A percentile compares a stretch with the other conserved stretches of the same genome.
Conservation (phyloP, 1,140 invertebrate species). For the Drosophila suzukii region DNA sequence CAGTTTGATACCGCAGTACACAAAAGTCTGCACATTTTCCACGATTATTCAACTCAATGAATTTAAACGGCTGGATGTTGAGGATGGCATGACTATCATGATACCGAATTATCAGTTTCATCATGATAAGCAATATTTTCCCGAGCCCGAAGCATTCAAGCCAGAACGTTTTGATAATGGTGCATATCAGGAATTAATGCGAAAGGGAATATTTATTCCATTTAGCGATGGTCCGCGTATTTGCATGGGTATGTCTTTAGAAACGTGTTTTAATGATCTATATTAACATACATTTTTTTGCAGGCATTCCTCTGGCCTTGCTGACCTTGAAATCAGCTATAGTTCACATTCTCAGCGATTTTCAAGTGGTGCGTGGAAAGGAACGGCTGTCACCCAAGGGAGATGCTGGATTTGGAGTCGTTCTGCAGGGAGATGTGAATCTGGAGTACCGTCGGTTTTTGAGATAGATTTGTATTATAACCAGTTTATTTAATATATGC, state of each 20-base stretch:
- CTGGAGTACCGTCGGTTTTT: constrained; percentile 52
- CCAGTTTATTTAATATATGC: too few relatives aligned
- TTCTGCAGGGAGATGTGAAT: constrained; percentile 60
- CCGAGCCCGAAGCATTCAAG: constrained; percentile 89
- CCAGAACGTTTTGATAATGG: constrained; percentile 87
- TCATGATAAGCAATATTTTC: constrained; percentile 88
- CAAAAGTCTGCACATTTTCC: constrained; percentile 66
- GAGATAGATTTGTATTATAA: constrained; percentile 20
- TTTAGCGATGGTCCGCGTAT: constrained; percentile 80
- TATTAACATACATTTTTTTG: background rate
- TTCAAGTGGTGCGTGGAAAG: constrained; percentile 47
- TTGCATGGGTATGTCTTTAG: constrained; percentile 63
- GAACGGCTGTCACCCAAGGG: constrained; percentile 27
- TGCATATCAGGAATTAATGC: constrained; percentile 51
- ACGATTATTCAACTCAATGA: constrained; percentile 54
- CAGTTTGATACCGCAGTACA: constrained; percentile 72
- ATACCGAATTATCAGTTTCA: constrained; percentile 87
- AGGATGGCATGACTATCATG: constrained; percentile 85
- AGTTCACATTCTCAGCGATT: constrained; percentile 57
- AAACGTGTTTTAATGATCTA: background rate
- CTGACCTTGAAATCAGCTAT: constrained; percentile 63
- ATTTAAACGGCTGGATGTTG: constrained; percentile 36
- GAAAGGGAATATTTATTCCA: constrained; percentile 62
- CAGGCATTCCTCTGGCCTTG: constrained; percentile 54
- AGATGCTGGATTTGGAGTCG: constrained; percentile 63